Conservation (phyloP, 2,113 vertebrate genomes). For the Halichoeres trimaculatus region DNA sequence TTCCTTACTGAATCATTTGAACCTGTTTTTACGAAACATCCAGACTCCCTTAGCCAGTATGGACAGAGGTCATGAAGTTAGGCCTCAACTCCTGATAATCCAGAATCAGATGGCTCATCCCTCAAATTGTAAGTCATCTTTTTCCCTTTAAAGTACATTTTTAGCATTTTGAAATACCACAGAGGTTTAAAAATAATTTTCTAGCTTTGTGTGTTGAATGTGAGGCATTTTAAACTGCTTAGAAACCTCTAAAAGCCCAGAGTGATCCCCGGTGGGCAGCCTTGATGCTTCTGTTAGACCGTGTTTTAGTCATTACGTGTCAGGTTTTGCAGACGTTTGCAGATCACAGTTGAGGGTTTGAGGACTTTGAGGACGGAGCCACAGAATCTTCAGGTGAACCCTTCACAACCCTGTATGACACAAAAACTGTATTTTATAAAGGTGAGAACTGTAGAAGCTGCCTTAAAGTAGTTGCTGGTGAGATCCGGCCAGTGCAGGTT, state of each 20-base stretch:
- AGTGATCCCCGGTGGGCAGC: conserved; percentile 49
- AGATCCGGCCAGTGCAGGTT: conserved; percentile 49
- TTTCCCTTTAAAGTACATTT: conserved; percentile 31
- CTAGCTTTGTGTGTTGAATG: conserved; percentile 64
- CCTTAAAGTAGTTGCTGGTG: conserved; percentile 74
- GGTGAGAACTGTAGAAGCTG: conserved; percentile 70
- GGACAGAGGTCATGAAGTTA: not conserved
- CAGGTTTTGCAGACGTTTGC: conserved; percentile 49
- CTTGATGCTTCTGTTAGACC: conserved; percentile 65
- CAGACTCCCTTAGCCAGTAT: not conserved
- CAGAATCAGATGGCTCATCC: conserved; percentile 3
- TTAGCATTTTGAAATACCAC: conserved; percentile 46
- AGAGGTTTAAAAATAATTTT: conserved; percentile 42
- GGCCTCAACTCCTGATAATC: conserved; percentile 7
- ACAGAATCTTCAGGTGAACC: conserved; percentile 5
- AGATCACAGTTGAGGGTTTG: conserved; percentile 33
- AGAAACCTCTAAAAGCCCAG: conserved; percentile 40
- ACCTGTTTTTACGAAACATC: not conserved
- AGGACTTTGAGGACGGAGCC: conserved; percentile 12
- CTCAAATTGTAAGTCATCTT: conserved; percentile 23
- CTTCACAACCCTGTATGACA: conserved; percentile 51
- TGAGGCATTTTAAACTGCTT: conserved; percentile 61
- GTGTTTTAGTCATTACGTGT: conserved; percentile 63
- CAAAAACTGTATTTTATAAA: conserved; percentile 67
- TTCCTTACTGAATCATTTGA: not conserved